Evolutionary conservation across 1,140 invertebrate species (phyloP), one percentile per base, ranked within the genome.

Genomic region (Drosophila nigrodunni): DNA sequence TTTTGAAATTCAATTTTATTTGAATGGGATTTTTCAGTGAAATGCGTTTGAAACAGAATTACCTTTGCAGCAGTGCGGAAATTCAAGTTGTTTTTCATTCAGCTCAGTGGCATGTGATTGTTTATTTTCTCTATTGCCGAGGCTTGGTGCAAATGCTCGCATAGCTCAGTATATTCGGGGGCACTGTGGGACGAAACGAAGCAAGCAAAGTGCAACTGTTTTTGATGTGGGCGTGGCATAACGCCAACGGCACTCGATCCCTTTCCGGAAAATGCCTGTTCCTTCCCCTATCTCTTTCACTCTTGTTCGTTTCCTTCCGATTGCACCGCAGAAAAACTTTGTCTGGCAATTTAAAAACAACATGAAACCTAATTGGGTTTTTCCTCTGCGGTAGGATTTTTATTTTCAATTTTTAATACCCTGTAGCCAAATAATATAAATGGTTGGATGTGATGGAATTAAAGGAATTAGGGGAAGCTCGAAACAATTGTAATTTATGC

Each of bases 301-400:
- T 30, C 43, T 46, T 3, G 41, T 2, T 21, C 30, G 13, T 1
- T 13, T 54, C 9, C 9, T 55, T 10, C 13, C 30, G 9, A 18
- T 30, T 74, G 55, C 46, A 54, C 21, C 35, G 34, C 30, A 44
- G 10, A 6, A 11, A 54, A 76, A 65, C 55, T 72, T 65, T 72
- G 55, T 59, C 54, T 34, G 55, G 30, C 74, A 72, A 52, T 76
- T 72, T 66, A 39, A 76, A 72, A 76, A 64, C 68, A 72, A 65
- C 74, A 66, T 66, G 60, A 55, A 76, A 55, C 61, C 57, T 72
- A 76, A 76, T 76, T 76, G 74, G 52, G 57, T 66, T 76, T 75
- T 58, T 65, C 7, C 60, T 64, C 34, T 64, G 66, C 50, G 35
- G 64, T 50, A 10, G 39, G 7, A 18, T 37, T 39, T 30, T 52